phyloP scores from a whole-genome alignment of 2,797 vertebrate species.

The Cirrhinus mrigala region DNA sequence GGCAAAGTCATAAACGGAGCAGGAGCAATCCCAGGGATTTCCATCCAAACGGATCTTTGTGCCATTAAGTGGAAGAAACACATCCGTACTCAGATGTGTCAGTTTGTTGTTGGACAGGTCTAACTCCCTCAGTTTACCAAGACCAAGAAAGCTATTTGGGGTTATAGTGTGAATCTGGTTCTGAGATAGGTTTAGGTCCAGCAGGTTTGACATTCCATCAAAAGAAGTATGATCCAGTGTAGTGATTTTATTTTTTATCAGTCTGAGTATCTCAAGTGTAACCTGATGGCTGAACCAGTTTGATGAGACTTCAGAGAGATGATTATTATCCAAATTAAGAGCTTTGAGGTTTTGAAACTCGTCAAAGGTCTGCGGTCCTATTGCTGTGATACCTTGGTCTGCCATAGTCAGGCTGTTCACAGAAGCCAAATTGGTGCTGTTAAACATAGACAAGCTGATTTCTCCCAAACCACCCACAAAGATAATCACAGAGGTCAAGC shows the following conservation, averaged over 20 bases:
- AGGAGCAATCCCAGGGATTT: conserved; percentile 82
- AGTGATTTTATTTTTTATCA: conserved; percentile 68
- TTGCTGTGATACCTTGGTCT: conserved; percentile 62
- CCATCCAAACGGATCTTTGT: conserved; percentile 67
- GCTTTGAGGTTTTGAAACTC: conserved; percentile 69
- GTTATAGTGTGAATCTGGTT: conserved; percentile 71
- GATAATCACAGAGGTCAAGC: conserved; percentile 67
- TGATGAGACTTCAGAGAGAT: conserved; percentile 62
- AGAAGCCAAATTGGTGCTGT: conserved; percentile 67
- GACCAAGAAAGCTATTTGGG: conserved; percentile 61
- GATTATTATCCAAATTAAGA: conserved; percentile 71
- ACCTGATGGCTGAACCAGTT: conserved; percentile 72
- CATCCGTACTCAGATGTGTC: conserved; percentile 59
- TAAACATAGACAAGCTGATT: conserved; percentile 72
- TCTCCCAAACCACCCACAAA: conserved; percentile 57
- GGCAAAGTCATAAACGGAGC: conserved; percentile 52
- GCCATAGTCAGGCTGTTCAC: conserved; percentile 71
- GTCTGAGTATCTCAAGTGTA: conserved; percentile 61
- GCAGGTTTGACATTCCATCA: conserved; percentile 61
- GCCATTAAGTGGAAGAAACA: conserved; percentile 45
- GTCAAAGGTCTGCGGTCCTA: conserved; percentile 68
- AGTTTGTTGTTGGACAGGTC: conserved; percentile 78
- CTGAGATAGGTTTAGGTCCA: conserved; percentile 62
- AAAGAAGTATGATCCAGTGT: conserved; percentile 59
- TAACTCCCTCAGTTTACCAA: conserved; percentile 66